Evolutionary conservation across 2,797 vertebrate genomes (phyloP).

Genomic region (Megaceryle alcyon): DNA sequence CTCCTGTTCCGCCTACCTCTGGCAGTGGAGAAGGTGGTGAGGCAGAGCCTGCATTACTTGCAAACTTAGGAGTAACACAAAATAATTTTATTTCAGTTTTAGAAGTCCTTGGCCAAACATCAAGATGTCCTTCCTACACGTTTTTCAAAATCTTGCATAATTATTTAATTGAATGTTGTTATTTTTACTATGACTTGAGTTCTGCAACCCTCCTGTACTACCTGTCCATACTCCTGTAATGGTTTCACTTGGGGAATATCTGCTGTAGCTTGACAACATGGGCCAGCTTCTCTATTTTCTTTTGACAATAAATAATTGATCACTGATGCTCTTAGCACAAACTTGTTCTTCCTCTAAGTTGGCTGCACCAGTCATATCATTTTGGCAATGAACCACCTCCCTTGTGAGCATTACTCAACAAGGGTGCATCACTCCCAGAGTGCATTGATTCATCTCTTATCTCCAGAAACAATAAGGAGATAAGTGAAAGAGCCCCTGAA

Average conservation of each 20-base stretch:
- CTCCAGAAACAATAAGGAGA: not conserved
- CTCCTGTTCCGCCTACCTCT: not conserved
- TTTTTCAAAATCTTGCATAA: not conserved
- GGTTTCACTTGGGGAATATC: not conserved
- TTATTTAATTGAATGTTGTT: not conserved
- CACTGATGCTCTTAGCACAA: not conserved
- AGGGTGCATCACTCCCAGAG: rapidly evolving
- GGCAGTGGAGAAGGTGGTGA: not conserved
- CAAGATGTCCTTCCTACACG: not conserved
- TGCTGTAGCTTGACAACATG: not conserved
- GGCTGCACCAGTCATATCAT: not conserved
- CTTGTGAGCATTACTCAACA: not conserved
- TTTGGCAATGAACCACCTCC: not conserved
- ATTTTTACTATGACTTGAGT: not conserved
- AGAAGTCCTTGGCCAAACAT: not conserved
- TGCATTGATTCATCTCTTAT: not conserved
- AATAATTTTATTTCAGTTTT: not conserved
- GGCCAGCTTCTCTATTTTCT: slow-evolving; percentile 11
- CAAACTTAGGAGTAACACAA: not conserved
- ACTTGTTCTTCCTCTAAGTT: not conserved
- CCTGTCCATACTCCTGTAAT: not conserved
- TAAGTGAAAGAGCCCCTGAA: not conserved
- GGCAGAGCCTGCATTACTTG: not conserved
- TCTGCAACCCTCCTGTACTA: not conserved
- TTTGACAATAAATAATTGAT: slow-evolving; percentile 60